A percentile compares a stretch with the other conserved stretches of the same genome.
Evolutionary conservation across 2,113 vertebrate species (phyloP).

Genomic region (Pholis gunnellus): DNA sequence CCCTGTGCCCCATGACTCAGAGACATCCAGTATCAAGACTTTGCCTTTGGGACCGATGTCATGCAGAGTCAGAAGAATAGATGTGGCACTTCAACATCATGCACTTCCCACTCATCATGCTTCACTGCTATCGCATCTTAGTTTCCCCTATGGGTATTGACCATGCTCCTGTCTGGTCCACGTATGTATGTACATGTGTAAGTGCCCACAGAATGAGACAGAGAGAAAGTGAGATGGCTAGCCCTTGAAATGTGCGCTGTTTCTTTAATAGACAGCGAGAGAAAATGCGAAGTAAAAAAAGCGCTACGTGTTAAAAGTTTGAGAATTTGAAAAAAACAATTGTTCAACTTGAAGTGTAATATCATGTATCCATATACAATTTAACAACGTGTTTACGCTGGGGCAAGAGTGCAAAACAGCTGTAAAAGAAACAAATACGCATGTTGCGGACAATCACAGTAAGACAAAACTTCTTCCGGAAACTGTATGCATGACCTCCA

Average conservation of each 20-base stretch:
- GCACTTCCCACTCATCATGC: constrained; percentile 69
- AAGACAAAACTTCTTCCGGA: not conserved
- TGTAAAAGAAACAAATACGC: not conserved
- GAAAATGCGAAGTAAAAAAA: not conserved
- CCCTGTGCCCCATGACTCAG: constrained; percentile 65
- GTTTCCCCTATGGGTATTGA: constrained; percentile 47
- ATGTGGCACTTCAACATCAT: constrained; percentile 63
- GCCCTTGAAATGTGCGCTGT: not conserved
- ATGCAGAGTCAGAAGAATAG: constrained; percentile 50
- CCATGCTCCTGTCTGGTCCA: constrained; percentile 40
- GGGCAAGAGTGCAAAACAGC: not conserved
- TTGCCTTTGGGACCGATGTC: constrained; percentile 59
- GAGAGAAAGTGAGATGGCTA: not conserved
- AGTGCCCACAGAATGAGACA: not conserved
- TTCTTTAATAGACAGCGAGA: not conserved
- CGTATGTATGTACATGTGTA: constrained; percentile 18
- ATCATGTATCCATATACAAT: not conserved
- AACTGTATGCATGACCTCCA: not conserved
- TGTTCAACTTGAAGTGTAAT: not conserved
- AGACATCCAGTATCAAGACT: constrained; percentile 57
- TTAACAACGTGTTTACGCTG: not conserved
- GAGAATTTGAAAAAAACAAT: not conserved
- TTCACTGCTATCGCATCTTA: constrained; percentile 50
- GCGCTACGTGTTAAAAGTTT: not conserved
- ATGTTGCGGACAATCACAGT: not conserved